Percentiles rank a stretch among this genome's conserved stretches.
These are phyloP conservation scores for Trachelus troglodyta DNA, from an alignment of 2,888 invertebrate species.

Conservation along the genomic window DNA sequence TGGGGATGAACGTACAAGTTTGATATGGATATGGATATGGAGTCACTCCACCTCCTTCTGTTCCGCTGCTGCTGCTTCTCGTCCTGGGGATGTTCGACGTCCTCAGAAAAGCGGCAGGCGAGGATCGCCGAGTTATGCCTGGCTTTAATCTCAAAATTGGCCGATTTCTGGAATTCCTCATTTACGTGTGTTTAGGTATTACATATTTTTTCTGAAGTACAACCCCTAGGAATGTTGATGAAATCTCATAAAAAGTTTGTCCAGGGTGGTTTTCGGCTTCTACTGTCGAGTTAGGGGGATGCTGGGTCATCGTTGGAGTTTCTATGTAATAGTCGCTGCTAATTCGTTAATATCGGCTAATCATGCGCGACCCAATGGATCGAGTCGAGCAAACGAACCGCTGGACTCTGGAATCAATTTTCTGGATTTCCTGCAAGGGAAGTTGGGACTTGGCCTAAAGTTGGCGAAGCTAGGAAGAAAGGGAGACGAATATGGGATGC, in stretches of 20 bases:
- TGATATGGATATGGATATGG: slow-evolving; percentile 43
- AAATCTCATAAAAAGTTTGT: neutral
- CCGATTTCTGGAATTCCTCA: slow-evolving; percentile 11
- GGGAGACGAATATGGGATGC: neutral
- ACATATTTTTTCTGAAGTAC: neutral
- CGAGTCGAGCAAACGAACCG: slow-evolving; percentile 43
- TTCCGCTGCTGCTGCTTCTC: slow-evolving; percentile 19
- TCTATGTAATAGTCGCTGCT: slow-evolving; percentile 29
- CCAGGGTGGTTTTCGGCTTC: neutral
- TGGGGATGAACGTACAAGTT: slow-evolving; percentile 45
- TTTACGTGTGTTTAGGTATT: neutral
- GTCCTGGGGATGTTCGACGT: neutral
- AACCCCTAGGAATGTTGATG: neutral
- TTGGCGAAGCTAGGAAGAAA: neutral
- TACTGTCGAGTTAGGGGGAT: neutral
- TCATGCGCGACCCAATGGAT: slow-evolving; percentile 53
- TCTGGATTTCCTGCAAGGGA: neutral
- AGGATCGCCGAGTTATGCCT: slow-evolving; percentile 32
- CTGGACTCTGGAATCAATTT: slow-evolving; percentile 43
- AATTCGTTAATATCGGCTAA: slow-evolving; percentile 55
- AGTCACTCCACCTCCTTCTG: slow-evolving; percentile 35
- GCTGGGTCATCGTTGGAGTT: neutral
- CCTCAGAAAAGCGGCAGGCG: neutral
- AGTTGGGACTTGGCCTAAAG: neutral
- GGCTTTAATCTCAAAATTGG: slow-evolving; percentile 51